Evolutionary conservation across 2,113 vertebrate species (phyloP).

Genomic region (Cephalopholis sonnerati): DNA sequence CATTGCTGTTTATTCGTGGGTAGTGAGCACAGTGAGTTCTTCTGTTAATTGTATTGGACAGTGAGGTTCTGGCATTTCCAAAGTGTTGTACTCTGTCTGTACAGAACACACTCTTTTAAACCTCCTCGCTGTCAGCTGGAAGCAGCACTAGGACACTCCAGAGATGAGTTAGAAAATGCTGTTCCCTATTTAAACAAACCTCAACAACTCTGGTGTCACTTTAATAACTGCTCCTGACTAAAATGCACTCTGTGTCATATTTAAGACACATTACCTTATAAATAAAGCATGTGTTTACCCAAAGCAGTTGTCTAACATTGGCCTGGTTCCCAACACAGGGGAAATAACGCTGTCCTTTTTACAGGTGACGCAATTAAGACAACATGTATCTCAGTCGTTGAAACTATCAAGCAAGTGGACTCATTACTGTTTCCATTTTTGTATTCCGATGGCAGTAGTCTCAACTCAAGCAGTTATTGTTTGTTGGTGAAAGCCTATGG

Average conservation of each 20-base stretch:
- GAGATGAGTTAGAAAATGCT: slow-evolving; percentile 14
- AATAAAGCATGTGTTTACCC: slow-evolving; percentile 6
- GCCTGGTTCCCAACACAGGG: background rate
- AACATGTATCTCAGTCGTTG: background rate
- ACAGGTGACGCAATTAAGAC: background rate
- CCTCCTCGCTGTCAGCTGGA: background rate
- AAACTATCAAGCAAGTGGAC: background rate
- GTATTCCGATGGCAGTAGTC: background rate
- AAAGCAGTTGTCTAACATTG: background rate
- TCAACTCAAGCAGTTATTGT: too few species aligned
- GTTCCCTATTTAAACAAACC: slow-evolving; percentile 12
- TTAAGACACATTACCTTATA: background rate
- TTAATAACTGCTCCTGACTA: background rate
- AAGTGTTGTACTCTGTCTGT: background rate
- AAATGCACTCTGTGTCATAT: slow-evolving; percentile 9
- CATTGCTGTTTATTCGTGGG: slow-evolving; percentile 26
- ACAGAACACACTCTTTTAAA: background rate
- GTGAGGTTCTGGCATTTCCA: slow-evolving; percentile 8
- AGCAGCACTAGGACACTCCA: background rate
- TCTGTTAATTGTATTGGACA: slow-evolving; percentile 24
- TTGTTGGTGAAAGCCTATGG: too few species aligned
- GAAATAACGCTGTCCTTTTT: background rate
- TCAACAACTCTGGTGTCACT: background rate
- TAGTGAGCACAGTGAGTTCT: slow-evolving; percentile 12
- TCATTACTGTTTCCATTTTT: background rate